Percentiles rank a stretch among this genome's conserved stretches.
phyloP scores from a whole-genome alignment of 37 sponge, comb jelly and placozoan genomes.

The Mnemiopsis leidyi region DNA sequence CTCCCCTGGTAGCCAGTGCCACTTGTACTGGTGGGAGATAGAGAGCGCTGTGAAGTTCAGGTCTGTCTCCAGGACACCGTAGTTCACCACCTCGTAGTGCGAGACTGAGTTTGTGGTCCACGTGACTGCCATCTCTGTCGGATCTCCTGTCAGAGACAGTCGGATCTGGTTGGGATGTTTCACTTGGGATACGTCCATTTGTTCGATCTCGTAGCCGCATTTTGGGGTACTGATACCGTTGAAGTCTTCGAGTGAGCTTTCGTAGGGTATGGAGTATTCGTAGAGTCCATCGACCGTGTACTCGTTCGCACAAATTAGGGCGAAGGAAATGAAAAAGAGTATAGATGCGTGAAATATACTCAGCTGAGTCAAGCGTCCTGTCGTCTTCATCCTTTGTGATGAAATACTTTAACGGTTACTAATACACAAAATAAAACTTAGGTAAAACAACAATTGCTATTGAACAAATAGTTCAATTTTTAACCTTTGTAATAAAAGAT shows the following conservation, averaged over 20 bases:
- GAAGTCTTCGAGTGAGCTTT: neutral
- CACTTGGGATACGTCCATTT: constrained; percentile 26
- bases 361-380: too few relatives aligned
- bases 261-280: constrained; percentile 3
- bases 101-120: constrained; percentile 48
- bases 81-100: neutral
- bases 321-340: too few relatives aligned
- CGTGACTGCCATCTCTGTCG: constrained; percentile 39
- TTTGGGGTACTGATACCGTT: neutral
- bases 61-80: neutral
- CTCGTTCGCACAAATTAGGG: neutral
- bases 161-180: constrained; percentile 54
- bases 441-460: too few relatives aligned
- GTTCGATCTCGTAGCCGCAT: constrained; percentile 25
- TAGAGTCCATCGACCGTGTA: neutral
- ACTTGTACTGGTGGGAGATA: constrained; percentile 28
- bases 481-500: too few relatives aligned
- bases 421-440: too few relatives aligned
- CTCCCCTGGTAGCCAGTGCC: neutral
- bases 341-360: too few relatives aligned
- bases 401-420: too few relatives aligned
- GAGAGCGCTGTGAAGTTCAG: constrained; percentile 3
- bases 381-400: too few relatives aligned
- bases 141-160: constrained; percentile 21
- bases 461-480: too few relatives aligned